Evolutionary conservation across 2,888 invertebrate species (phyloP), one percentile per base, ranked within the genome.

Genomic region (Listrodromus nycthemerus): DNA sequence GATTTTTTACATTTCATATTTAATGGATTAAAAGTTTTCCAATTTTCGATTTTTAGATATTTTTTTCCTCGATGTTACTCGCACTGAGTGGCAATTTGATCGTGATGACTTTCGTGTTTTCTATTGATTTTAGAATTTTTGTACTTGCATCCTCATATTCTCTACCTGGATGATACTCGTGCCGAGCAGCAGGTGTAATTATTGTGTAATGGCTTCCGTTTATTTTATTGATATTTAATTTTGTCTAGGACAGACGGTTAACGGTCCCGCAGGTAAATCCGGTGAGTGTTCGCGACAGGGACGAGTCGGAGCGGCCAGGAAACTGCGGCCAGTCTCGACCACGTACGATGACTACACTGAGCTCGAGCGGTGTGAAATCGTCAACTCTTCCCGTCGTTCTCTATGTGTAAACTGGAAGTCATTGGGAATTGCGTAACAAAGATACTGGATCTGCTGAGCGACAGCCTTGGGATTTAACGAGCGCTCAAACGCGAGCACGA

Each of bases 341-440:
- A 52, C 65, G 61, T 37, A 52, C 73, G 21, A 10, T 24, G 52
- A 63, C 83, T 5, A 74, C 69, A 84, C 80, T 84, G 77, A 55
- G 52, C 37, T 27, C 19, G 30, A 65, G 52, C 41, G 0, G 77
- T 66, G 70, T 58, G 58, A 81, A 84, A 81, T 75, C 75, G 41
- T 41, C n/a, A 58, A 37, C 55, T 80, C 63, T 37, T 71, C 24
- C 3, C 3, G 61, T 13, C n/a, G 21, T 4, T 24, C 33, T 55
- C 52, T 55, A 21, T 55, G 8, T 55, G 52, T 21, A 4, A 73
- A 63, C 73, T n/a, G 61, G 73, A 19, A 45, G 73, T 27, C 5
- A 27, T 6, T 45, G 24, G 24, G 8, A 21, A 63, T 74, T 74
- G 19, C 63, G 48, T 19, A 74, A 74, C 48, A 19, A 63, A 74